Percentiles rank a stretch among this genome's conserved stretches.
Conservation (phyloP, 2,113 vertebrate species). For the Antechinus stuartii region DNA sequence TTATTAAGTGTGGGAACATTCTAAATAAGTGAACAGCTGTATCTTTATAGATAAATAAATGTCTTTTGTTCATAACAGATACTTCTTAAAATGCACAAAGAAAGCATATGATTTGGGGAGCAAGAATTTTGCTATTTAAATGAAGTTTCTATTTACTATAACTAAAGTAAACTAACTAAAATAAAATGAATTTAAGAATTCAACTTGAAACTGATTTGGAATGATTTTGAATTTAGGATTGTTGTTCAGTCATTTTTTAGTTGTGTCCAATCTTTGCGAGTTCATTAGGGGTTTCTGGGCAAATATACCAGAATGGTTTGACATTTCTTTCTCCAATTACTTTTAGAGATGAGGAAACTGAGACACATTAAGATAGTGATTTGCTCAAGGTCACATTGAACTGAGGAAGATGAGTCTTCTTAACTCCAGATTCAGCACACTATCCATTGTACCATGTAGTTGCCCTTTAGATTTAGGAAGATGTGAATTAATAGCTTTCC, state of each 20-base stretch:
- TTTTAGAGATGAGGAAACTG: no score
- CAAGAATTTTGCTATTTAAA: slow-evolving; percentile 67
- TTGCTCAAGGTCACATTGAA: neutral
- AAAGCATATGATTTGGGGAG: slow-evolving; percentile 23
- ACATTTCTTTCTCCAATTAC: no score
- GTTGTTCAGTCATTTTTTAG: neutral
- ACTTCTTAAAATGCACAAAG: slow-evolving; percentile 43
- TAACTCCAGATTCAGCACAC: no score
- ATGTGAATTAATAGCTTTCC: neutral
- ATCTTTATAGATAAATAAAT: slow-evolving; percentile 48
- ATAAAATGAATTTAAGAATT: neutral
- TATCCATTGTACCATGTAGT: no score
- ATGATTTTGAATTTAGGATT: neutral
- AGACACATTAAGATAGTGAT: neutral
- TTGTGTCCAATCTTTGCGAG: neutral
- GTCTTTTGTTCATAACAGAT: slow-evolving; percentile 58
- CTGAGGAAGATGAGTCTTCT: no score
- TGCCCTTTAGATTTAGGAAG: neutral
- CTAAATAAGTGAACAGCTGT: slow-evolving; percentile 60
- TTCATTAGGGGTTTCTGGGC: neutral
- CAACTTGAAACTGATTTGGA: neutral
- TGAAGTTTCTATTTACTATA: slow-evolving; percentile 63
- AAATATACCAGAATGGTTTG: neutral
- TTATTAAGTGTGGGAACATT: slow-evolving; percentile 51
- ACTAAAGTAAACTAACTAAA: neutral